Base-by-base conservation (phyloP, 2,888 invertebrate genomes). In the Cerastis leucographa region DNA sequence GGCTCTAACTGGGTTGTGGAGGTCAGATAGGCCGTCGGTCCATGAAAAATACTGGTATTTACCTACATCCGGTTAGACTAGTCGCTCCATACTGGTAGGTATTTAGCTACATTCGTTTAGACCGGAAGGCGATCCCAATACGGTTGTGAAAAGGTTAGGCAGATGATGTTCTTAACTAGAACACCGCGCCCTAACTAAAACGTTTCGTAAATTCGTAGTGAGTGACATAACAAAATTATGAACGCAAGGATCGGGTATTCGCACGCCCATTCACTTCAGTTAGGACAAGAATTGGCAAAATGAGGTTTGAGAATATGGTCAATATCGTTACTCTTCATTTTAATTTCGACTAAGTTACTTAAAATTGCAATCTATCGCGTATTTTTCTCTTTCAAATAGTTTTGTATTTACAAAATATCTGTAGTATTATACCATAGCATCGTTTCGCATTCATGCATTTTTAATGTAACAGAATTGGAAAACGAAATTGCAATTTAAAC, bases 391-490 rank as follows among this genome's bases (percentile, higher is more conserved):
- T 25, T 22, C 11, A n/a, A 46, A 51, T 12, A 22, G 12, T n/a
- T 56, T 49, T 29, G 4, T 22, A 35, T 56, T 40, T 17, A 42
- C 4, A 42, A 80, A 56, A 44, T 29, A 14, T 14, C 4, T 62
- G 42, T 4, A 40, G 17, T 8, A 40, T 8, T 4, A 8, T 66
- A 54, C 29, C 40, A 74, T 9, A 49, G 6, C 25, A 35, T 54
- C 25, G 8, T 61, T 25, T 35, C 19, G 22, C 29, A 62, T 65
- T 42, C 51, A 80, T 85, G n/a, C n/a, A 85, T 82, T 49, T 69
- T 61, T 65, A 71, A 82, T 80, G 68, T n/a, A 7, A 68, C 49
- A 65, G 19, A 78, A 80, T 84, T 80, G 64, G 64, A 68, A 67
- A 74, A 61, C 29, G n/a, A 71, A 65, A 85, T 71, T 80, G 64